Conservation (phyloP, 1,140 invertebrate genomes). For the Calliphora vicina region DNA sequence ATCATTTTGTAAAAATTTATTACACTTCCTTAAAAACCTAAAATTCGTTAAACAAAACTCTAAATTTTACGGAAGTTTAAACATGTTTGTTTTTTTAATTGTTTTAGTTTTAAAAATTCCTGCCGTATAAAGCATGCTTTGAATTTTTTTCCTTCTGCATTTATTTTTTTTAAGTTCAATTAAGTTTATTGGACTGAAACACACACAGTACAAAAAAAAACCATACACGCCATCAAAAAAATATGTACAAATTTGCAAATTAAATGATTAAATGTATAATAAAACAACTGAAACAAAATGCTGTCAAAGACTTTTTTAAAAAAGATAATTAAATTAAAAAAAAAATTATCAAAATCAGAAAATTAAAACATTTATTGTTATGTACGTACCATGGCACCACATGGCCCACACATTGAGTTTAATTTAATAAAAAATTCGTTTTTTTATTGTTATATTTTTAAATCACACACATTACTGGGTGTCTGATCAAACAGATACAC, state of each 20-base stretch:
- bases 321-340: background rate
- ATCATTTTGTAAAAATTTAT: too few species aligned
- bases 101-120: background rate
- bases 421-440: background rate
- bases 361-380: background rate
- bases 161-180: background rate
- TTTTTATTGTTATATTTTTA: background rate
- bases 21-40: background rate
- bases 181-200: background rate
- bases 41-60: background rate
- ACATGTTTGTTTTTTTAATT: background rate
- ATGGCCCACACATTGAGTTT: constrained; percentile 6
- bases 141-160: background rate
- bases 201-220: background rate
- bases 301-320: background rate
- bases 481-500: background rate
- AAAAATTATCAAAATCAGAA: background rate
- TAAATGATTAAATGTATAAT: background rate
- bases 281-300: background rate
- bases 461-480: background rate
- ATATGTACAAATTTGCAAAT: background rate
- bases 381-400: background rate
- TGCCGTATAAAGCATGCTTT: background rate
- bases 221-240: background rate
- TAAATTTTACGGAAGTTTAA: constrained; percentile 8